Evolutionary conservation across 2,113 vertebrate species (phyloP).

Genomic region (Tupaia tana): DNA sequence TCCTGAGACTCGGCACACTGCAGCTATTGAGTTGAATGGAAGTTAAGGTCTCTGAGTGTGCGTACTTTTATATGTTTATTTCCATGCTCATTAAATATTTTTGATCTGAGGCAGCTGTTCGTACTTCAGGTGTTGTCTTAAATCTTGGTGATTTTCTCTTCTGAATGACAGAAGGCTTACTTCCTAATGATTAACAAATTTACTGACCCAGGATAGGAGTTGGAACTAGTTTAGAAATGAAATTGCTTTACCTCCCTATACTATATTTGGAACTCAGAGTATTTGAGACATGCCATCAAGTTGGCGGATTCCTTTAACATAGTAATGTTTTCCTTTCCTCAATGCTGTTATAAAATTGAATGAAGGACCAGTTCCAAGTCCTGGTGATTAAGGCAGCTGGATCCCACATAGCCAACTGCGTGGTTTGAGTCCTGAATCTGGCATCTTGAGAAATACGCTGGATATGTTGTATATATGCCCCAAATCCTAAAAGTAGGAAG

Average conservation of each 20-base stretch:
- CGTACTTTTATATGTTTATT: background rate
- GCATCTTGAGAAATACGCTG: no score
- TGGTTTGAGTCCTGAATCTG: no score
- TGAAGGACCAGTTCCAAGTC: background rate
- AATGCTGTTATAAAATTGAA: background rate
- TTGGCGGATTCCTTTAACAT: background rate
- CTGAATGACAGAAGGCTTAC: background rate
- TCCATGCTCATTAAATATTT: background rate
- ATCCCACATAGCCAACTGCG: no score
- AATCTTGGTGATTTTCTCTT: background rate
- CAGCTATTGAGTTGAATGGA: background rate
- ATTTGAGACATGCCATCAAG: background rate
- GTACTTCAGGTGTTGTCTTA: background rate
- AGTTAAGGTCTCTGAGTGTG: background rate
- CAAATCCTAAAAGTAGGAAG: no score
- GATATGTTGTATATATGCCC: no score
- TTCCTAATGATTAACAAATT: background rate
- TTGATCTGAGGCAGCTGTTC: background rate
- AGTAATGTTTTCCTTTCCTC: background rate
- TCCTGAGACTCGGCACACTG: background rate
- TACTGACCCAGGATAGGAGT: background rate
- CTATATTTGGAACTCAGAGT: background rate
- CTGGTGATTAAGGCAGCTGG: no score
- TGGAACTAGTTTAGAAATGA: constrained; percentile 17
- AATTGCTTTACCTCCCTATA: background rate